phyloP scores from a whole-genome alignment of 2,888 invertebrate genomes.

The Exephanes ischioxanthus region DNA sequence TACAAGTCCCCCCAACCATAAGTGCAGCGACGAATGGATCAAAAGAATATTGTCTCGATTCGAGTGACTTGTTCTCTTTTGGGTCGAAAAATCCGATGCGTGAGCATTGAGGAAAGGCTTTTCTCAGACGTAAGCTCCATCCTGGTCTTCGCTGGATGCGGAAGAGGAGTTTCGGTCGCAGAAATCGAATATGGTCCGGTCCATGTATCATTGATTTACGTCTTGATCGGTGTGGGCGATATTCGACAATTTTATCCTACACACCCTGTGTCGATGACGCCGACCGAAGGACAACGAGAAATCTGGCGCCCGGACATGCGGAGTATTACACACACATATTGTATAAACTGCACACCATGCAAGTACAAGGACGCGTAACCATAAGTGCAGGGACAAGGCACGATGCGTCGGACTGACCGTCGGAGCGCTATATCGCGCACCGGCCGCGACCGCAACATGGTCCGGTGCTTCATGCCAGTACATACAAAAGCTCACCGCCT shows the following conservation, averaged over 20 bases:
- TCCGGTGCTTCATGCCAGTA: conserved; percentile 73
- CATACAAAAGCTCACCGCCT: conserved; percentile 69
- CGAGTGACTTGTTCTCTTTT: neutral
- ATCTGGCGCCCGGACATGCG: neutral
- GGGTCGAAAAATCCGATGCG: neutral
- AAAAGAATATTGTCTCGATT: neutral
- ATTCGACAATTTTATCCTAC: too few relatives aligned
- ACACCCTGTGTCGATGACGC: neutral
- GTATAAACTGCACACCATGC: conserved; percentile 10
- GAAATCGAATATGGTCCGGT: too few relatives aligned
- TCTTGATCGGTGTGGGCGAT: too few relatives aligned
- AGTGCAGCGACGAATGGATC: too few relatives aligned
- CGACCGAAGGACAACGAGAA: neutral
- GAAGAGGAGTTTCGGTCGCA: neutral
- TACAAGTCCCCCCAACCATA: too few relatives aligned
- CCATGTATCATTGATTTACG: too few relatives aligned
- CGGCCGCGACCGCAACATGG: conserved; percentile 79
- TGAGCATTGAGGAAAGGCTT: neutral
- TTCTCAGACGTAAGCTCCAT: neutral
- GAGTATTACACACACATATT: neutral
- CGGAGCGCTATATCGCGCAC: conserved; percentile 74
- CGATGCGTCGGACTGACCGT: conserved; percentile 69
- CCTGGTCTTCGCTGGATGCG: neutral
- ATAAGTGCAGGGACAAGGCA: conserved; percentile 72
- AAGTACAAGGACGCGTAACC: conserved; percentile 73